These are phyloP conservation scores for Anolis carolinensis DNA, from an alignment of 2,113 vertebrate genomes.

Conservation along the genomic window DNA sequence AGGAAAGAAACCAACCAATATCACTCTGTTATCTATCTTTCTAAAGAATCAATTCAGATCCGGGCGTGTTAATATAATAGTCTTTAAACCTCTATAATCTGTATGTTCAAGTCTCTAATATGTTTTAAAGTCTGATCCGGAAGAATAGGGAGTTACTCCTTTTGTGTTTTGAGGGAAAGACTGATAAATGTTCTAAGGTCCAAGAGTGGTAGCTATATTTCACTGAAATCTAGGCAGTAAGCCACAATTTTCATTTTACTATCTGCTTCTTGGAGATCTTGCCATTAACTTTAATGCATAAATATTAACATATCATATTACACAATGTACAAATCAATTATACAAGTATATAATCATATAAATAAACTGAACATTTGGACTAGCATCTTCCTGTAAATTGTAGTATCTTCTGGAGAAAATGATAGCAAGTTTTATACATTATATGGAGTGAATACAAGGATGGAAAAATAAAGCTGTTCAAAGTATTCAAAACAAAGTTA, in stretches of 20 bases:
- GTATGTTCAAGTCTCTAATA: too few relatives aligned
- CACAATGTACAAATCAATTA: neutral
- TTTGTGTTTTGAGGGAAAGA: neutral
- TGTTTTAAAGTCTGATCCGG: too few relatives aligned
- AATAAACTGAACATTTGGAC: neutral
- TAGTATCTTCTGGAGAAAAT: neutral
- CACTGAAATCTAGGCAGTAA: constrained; percentile 7
- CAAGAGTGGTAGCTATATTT: neutral
- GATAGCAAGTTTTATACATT: neutral
- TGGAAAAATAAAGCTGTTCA: neutral
- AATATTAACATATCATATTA: constrained; percentile 1
- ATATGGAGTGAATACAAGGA: neutral
- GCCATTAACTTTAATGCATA: neutral
- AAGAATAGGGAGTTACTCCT: too few relatives aligned
- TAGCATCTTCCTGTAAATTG: neutral
- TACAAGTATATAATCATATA: neutral
- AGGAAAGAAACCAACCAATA: too few relatives aligned
- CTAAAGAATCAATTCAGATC: too few relatives aligned
- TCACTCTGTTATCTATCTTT: too few relatives aligned
- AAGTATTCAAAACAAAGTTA: too few relatives aligned
- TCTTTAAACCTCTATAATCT: too few relatives aligned
- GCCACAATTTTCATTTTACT: constrained; percentile 3
- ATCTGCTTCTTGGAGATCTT: neutral
- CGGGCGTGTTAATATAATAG: too few relatives aligned
- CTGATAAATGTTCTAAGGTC: neutral